Percentiles rank a stretch among this genome's conserved stretches.
Evolutionary conservation across 2,888 invertebrate species (phyloP).

Genomic region (Acleris emargana): DNA sequence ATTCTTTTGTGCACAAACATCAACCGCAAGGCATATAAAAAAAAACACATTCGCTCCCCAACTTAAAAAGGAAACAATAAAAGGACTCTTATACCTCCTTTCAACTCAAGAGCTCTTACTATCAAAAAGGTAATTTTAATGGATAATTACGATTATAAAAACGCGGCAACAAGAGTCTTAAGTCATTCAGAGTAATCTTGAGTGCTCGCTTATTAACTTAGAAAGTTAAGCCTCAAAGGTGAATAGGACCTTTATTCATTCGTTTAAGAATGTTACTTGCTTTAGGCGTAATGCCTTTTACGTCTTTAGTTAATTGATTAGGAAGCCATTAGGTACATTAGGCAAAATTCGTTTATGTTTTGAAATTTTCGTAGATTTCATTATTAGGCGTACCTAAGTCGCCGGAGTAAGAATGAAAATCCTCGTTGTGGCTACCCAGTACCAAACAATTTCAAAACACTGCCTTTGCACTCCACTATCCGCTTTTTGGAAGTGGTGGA

Average conservation of each 20-base stretch:
- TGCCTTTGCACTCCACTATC: too few relatives aligned
- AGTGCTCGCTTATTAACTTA: conserved; percentile 20
- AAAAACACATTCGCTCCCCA: background rate
- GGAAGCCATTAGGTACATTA: background rate
- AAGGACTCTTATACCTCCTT: background rate
- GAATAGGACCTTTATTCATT: conserved; percentile 5
- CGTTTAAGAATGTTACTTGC: background rate
- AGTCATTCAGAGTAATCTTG: conserved; percentile 10
- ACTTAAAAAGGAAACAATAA: background rate
- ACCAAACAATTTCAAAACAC: too few relatives aligned
- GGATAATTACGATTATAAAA: conserved; percentile 11
- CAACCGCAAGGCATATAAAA: too few relatives aligned
- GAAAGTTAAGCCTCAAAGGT: conserved; percentile 1
- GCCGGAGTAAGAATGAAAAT: too few relatives aligned
- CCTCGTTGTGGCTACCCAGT: too few relatives aligned
- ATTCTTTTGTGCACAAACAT: too few relatives aligned
- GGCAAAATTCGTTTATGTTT: too few relatives aligned
- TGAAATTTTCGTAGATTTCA: too few relatives aligned
- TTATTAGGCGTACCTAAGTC: too few relatives aligned
- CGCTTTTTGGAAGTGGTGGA: too few relatives aligned
- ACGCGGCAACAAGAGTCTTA: conserved; percentile 1
- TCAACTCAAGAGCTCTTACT: conserved; percentile 6
- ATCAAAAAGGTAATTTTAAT: conserved; percentile 5
- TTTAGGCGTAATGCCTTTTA: background rate
- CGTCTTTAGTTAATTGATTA: background rate